These are phyloP conservation scores for Betta splendens DNA, from an alignment of 2,797 vertebrate species.

Conservation along the genomic window DNA sequence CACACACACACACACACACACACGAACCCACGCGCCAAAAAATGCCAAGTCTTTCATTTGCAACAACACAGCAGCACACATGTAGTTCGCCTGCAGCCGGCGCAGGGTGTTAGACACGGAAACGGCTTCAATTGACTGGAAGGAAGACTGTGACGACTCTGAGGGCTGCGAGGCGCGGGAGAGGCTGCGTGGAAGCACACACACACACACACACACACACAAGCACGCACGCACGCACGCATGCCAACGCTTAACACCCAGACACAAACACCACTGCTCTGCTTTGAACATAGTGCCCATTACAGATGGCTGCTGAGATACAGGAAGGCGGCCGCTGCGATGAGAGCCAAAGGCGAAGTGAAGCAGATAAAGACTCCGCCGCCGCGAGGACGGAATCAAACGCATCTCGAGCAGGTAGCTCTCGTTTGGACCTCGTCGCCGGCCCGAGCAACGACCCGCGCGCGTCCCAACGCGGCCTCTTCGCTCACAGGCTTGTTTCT, in stretches of 20 bases:
- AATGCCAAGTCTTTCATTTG: constrained; percentile 11
- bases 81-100: constrained; percentile 45
- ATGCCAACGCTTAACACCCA: constrained; percentile 54
- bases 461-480: constrained; percentile 23
- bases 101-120: constrained; percentile 55
- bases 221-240: constrained; percentile 29
- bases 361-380: constrained; percentile 56
- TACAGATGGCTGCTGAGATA: constrained; percentile 67
- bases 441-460: too few relatives aligned
- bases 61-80: constrained; percentile 36
- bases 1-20: constrained; percentile 5
- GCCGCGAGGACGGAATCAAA: constrained; percentile 41
- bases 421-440: constrained; percentile 53
- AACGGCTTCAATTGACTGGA: constrained; percentile 70
- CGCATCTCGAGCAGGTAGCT: constrained; percentile 39
- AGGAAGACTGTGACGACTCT: constrained; percentile 56
- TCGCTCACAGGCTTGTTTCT: constrained; percentile 41
- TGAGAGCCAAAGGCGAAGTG: constrained; percentile 34
- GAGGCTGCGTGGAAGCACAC: constrained; percentile 17
- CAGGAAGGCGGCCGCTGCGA: constrained; percentile 56
- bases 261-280: constrained; percentile 51
- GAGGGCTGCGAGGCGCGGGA: constrained; percentile 35
- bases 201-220: constrained; percentile 24
- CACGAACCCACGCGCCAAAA: constrained; percentile 25
- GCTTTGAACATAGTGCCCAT: constrained; percentile 65